phyloP scores from a whole-genome alignment of 2,797 vertebrate species.

The Garrulus glandarius region DNA sequence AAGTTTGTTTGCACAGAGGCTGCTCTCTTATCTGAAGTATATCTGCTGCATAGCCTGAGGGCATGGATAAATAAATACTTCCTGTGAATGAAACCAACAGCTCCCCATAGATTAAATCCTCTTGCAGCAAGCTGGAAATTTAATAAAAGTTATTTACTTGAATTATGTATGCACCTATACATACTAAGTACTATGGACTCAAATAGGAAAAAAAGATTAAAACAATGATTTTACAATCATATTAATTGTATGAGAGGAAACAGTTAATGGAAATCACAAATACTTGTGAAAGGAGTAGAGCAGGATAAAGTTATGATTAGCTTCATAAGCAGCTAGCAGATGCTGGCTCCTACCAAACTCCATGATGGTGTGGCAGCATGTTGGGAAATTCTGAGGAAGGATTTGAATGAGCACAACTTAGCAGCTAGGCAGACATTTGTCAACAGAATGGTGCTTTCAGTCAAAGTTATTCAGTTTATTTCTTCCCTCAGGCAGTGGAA shows the following conservation, averaged over 20 bases:
- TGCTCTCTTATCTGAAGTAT: neutral
- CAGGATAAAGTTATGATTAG: neutral
- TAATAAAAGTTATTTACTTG: neutral
- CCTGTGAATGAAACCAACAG: neutral
- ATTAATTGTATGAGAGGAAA: neutral
- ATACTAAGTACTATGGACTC: neutral
- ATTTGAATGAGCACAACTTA: neutral
- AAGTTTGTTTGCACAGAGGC: neutral
- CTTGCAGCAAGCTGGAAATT: neutral
- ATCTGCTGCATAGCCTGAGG: neutral
- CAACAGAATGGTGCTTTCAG: neutral
- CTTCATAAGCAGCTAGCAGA: neutral
- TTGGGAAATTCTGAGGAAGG: neutral
- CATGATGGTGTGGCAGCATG: rapidly evolving
- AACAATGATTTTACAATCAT: neutral
- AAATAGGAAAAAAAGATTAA: neutral
- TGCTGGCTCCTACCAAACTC: neutral
- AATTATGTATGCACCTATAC: neutral
- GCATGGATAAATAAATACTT: neutral
- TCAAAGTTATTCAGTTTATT: neutral
- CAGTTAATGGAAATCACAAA: neutral
- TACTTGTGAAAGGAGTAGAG: neutral
- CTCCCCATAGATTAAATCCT: neutral
- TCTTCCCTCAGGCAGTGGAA: neutral
- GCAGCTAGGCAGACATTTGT: neutral